These are phyloP conservation scores for Oriolus oriolus DNA, from an alignment of 2,113 vertebrate species.

Conservation along the genomic window DNA sequence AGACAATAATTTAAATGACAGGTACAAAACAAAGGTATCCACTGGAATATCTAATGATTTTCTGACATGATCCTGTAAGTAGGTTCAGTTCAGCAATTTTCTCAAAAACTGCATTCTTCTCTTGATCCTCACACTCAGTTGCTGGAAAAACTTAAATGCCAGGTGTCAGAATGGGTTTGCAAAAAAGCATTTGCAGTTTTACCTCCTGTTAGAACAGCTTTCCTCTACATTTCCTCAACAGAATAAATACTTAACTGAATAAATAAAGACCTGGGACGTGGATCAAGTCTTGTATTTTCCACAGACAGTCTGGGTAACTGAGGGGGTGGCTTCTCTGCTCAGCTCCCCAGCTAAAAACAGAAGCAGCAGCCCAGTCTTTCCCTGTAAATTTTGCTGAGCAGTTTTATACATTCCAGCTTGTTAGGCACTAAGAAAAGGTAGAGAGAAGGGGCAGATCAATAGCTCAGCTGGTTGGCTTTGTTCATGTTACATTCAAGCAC, in stretches of 20 bases:
- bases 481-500: neutral
- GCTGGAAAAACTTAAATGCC: neutral
- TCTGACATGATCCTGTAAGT: neutral
- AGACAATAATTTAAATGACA: neutral
- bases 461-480: neutral
- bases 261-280: neutral
- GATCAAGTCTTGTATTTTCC: neutral
- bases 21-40: neutral
- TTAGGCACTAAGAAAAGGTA: neutral
- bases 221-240: neutral
- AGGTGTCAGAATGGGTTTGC: neutral
- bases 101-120: neutral
- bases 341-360: neutral
- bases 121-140: neutral
- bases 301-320: neutral
- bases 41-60: neutral
- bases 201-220: constrained; percentile 7
- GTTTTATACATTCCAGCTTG: neutral
- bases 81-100: neutral
- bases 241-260: constrained; percentile 21
- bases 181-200: neutral
- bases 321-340: neutral
- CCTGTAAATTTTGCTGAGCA: neutral
- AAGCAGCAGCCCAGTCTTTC: neutral
- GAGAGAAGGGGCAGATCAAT: neutral